Conservation (phyloP, 2,797 vertebrate species). For the Apogon talboti region DNA sequence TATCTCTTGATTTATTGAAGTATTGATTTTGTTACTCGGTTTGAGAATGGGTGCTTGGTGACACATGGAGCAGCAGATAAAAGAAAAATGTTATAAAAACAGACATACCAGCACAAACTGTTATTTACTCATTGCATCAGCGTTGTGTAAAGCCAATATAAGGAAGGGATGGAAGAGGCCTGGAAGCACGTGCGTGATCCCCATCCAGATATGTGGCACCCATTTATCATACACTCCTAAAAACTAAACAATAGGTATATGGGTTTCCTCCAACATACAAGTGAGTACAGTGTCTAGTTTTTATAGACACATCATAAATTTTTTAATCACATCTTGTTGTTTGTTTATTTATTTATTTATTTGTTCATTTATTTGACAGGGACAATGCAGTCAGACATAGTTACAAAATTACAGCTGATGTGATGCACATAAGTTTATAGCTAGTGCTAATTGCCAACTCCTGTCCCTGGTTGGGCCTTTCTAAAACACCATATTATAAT, state of each 20-base stretch:
- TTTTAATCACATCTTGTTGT: not conserved
- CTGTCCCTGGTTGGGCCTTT: no score
- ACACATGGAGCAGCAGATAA: slow-evolving; percentile 52
- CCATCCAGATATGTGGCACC: not conserved
- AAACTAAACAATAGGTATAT: slow-evolving; percentile 30
- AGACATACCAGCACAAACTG: slow-evolving; percentile 31
- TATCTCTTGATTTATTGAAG: slow-evolving; percentile 71
- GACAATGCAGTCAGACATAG: no score
- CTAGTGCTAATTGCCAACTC: no score
- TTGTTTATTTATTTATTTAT: no score
- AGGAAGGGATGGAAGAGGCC: not conserved
- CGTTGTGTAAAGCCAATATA: slow-evolving; percentile 18
- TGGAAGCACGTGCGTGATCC: not conserved
- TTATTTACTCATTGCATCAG: slow-evolving; percentile 27
- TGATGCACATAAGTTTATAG: no score
- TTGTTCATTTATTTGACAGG: no score
- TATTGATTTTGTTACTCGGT: slow-evolving; percentile 74
- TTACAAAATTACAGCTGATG: no score
- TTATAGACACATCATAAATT: no score
- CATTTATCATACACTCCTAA: slow-evolving; percentile 17
- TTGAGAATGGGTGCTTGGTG: slow-evolving; percentile 54
- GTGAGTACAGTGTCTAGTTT: no score
- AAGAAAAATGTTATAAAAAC: slow-evolving; percentile 67
- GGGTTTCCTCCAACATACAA: slow-evolving; percentile 15
- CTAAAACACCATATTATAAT: no score